Percentiles rank a stretch among this genome's conserved stretches.
Evolutionary conservation across 2,797 vertebrate species (phyloP).

Genomic region (Myotis findleyi): DNA sequence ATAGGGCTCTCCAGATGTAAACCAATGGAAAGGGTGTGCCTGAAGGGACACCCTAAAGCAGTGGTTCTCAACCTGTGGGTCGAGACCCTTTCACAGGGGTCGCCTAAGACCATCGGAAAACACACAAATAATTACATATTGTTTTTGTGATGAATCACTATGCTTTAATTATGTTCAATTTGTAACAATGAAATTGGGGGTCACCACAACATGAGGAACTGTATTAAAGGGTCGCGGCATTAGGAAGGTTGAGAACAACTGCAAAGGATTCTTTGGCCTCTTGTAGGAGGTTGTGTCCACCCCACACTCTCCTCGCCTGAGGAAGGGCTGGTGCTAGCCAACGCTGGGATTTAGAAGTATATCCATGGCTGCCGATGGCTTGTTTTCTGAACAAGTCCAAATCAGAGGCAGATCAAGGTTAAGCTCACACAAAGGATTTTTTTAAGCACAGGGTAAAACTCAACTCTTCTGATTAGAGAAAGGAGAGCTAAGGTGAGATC

Average conservation of each 20-base stretch:
- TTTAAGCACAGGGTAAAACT: conserved; percentile 25
- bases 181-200: too few relatives aligned
- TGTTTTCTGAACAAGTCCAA: conserved; percentile 13
- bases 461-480: conserved; percentile 46
- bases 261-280: not conserved
- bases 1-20: not conserved
- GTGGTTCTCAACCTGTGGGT: too few relatives aligned
- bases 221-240: too few relatives aligned
- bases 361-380: not conserved
- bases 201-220: too few relatives aligned
- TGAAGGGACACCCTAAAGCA: not conserved
- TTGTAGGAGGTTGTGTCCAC: not conserved
- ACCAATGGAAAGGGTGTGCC: not conserved
- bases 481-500: conserved; percentile 48
- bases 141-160: too few relatives aligned
- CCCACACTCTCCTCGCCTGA: not conserved
- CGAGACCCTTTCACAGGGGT: too few relatives aligned
- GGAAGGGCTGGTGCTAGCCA: not conserved
- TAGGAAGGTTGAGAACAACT: too few relatives aligned
- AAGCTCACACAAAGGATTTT: conserved; percentile 13
- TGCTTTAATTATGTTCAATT: too few relatives aligned
- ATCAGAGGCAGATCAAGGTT: not conserved
- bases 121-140: too few relatives aligned
- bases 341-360: not conserved
- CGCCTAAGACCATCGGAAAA: too few relatives aligned